phyloP scores from a whole-genome alignment of 2,113 vertebrate species.

The Vidua macroura region DNA sequence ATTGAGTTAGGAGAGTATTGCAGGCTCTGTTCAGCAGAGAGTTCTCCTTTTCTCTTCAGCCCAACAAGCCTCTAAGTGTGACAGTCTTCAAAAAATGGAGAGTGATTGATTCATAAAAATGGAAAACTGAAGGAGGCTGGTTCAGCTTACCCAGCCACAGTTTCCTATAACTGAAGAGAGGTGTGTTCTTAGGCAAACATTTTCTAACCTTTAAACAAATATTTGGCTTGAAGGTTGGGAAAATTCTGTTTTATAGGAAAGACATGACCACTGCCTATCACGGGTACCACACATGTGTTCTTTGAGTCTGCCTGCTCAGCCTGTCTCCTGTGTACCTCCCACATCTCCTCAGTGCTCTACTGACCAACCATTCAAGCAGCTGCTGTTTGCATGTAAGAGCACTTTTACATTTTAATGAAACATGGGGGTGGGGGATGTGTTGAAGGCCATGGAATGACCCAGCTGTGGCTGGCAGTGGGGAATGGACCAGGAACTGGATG shows the following conservation, averaged over 20 bases:
- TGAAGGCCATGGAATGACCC: neutral
- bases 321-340: neutral
- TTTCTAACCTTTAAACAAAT: slow-evolving; percentile 38
- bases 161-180: neutral
- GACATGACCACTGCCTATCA: neutral
- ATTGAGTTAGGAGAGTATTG: neutral
- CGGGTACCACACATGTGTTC: rapidly evolving
- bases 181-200: neutral
- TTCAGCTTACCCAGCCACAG: neutral
- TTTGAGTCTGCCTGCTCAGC: neutral
- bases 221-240: slow-evolving; percentile 13
- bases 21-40: neutral
- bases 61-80: neutral
- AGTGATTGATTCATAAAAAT: slow-evolving; percentile 35
- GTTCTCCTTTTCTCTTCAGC: neutral
- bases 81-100: slow-evolving; percentile 15
- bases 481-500: neutral
- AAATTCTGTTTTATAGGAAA: neutral
- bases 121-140: slow-evolving; percentile 11
- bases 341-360: neutral
- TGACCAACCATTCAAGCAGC: neutral
- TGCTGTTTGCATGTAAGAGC: neutral
- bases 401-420: neutral
- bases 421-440: neutral
- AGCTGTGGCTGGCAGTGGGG: neutral